Percentiles rank a stretch among this genome's conserved stretches.
Evolutionary conservation across 2,797 vertebrate genomes (phyloP).

Genomic region (Acrossocheilus fasciatus): DNA sequence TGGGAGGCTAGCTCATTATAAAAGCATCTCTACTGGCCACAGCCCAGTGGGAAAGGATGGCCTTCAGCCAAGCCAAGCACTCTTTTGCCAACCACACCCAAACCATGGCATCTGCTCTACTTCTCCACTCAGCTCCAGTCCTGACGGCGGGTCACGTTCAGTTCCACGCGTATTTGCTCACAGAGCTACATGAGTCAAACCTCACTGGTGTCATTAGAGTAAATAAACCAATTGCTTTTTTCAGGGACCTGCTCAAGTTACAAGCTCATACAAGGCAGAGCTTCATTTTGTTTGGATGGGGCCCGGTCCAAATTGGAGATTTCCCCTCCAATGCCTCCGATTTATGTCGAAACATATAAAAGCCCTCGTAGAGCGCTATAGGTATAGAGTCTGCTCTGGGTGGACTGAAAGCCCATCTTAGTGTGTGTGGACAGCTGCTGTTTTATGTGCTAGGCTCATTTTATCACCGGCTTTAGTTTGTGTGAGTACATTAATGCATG

Average conservation of each 20-base stretch:
- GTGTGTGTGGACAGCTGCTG: conserved; percentile 53
- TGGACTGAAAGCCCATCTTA: conserved; percentile 60
- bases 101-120: conserved; percentile 76
- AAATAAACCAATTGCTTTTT: conserved; percentile 61
- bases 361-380: conserved; percentile 56
- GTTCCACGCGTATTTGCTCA: conserved; percentile 55
- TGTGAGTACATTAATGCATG: conserved; percentile 52
- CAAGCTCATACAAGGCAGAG: conserved; percentile 52
- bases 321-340: conserved; percentile 66
- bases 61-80: conserved; percentile 78
- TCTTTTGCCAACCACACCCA: conserved; percentile 75
- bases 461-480: conserved; percentile 53
- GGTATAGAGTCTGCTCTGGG: conserved; percentile 65
- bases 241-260: conserved; percentile 57
- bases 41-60: conserved; percentile 74
- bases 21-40: conserved; percentile 77
- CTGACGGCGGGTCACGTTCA: conserved; percentile 66
- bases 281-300: conserved; percentile 58
- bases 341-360: conserved; percentile 71
- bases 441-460: conserved; percentile 57
- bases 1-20: conserved; percentile 80
- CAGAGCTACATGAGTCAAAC: conserved; percentile 33
- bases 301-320: conserved; percentile 62
- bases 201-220: conserved; percentile 57
- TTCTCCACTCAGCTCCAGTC: conserved; percentile 63